Evolutionary conservation across 2,888 invertebrate species (phyloP).

Genomic region (Isoperla grammatica): DNA sequence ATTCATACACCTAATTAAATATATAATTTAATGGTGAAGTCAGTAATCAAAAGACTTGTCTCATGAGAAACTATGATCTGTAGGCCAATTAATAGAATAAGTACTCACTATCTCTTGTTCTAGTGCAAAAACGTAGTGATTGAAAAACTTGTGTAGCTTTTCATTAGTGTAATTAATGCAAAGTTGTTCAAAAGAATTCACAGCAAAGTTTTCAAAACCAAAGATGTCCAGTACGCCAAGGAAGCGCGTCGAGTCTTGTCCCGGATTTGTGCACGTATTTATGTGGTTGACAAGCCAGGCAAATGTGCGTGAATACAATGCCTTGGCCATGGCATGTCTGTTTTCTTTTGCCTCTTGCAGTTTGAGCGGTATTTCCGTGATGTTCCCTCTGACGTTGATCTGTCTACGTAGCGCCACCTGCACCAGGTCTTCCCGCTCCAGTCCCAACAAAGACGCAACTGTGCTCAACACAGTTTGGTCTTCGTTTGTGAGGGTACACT

Average conservation of each 20-base stretch:
- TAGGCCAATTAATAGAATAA: too few relatives aligned
- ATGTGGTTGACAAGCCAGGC: constrained; percentile 91
- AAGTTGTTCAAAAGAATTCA: constrained; percentile 88
- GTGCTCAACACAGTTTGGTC: constrained; percentile 67
- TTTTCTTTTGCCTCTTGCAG: constrained; percentile 86
- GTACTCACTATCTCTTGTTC: constrained; percentile 87
- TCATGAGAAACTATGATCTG: too few relatives aligned
- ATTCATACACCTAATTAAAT: too few relatives aligned
- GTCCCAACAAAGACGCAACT: constrained; percentile 66
- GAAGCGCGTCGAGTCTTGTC: constrained; percentile 69
- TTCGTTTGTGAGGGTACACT: constrained; percentile 65
- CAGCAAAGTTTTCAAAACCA: constrained; percentile 86
- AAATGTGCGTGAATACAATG: constrained; percentile 82
- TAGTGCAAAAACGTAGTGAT: constrained; percentile 90
- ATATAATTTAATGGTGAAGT: too few relatives aligned
- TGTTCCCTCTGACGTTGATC: constrained; percentile 88
- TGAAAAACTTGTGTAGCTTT: constrained; percentile 92
- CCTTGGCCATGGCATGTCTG: constrained; percentile 89
- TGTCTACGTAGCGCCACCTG: constrained; percentile 70
- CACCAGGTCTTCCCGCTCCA: constrained; percentile 66
- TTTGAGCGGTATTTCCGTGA: constrained; percentile 86
- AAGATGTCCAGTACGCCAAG: constrained; percentile 90
- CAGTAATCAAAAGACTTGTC: too few relatives aligned
- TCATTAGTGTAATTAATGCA: constrained; percentile 94
- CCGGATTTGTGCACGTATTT: constrained; percentile 86